phyloP scores from a whole-genome alignment of 2,113 vertebrate genomes.

The Marmota monax region DNA sequence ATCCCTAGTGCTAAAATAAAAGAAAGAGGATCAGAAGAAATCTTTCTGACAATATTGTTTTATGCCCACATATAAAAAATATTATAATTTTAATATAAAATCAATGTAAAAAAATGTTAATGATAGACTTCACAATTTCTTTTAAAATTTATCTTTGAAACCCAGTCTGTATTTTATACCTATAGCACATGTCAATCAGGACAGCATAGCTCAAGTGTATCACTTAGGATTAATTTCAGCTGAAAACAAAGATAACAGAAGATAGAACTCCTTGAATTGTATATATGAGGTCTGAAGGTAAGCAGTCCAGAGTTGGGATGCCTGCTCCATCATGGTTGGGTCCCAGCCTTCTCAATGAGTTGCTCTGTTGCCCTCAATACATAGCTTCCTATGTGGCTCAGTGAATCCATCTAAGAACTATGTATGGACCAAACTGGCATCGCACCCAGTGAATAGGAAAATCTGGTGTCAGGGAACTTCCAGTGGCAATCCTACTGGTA shows the following conservation, averaged over 20 bases:
- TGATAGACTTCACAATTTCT: not conserved
- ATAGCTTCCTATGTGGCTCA: not conserved
- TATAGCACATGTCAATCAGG: not conserved
- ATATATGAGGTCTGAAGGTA: not conserved
- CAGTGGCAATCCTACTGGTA: too few species aligned
- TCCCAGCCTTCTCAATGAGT: not conserved
- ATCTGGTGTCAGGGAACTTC: too few species aligned
- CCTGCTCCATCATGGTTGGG: not conserved
- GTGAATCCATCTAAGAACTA: too few species aligned
- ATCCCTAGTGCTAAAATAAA: not conserved
- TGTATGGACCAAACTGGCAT: too few species aligned
- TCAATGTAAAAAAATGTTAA: not conserved
- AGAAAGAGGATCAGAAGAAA: not conserved
- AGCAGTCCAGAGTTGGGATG: not conserved
- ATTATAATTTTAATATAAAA: not conserved
- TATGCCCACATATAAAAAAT: not conserved
- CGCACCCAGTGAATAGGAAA: too few species aligned
- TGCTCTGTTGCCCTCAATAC: not conserved
- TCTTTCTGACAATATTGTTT: not conserved
- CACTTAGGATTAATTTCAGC: not conserved
- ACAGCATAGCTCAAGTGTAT: not conserved
- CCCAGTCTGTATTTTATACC: not conserved
- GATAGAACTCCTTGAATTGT: not conserved
- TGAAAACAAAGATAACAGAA: not conserved
- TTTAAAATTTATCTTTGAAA: constrained; percentile 14